Base-by-base conservation (phyloP, 2,888 invertebrate genomes). In the Hipparchia semele region DNA sequence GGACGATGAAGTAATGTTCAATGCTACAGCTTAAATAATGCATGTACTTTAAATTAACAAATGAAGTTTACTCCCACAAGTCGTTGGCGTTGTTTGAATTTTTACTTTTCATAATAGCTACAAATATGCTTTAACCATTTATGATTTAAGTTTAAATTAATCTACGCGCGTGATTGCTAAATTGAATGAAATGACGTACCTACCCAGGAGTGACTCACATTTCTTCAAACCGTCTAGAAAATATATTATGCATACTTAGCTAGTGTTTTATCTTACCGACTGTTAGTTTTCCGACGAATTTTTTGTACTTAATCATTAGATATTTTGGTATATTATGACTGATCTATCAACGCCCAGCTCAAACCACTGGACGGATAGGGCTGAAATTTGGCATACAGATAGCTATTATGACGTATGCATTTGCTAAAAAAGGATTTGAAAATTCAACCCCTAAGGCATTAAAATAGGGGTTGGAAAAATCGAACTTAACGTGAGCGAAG, bases 141-240 rank as follows among this genome's bases (percentile, higher is more conserved):
- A 73, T 71, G 54, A 64, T 10, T 66, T 75, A 51, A 64, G 69
- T 71, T 71, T 74, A 70, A 69, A 71, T 74, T 70, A 71, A 67
- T 67, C 60, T 71, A 75, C 68, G 73, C 73, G 75, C 78, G 77
- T 76, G 77, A 79, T 79, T 77, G 78, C 78, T 79, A 77, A 80
- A 79, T 79, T 80, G 77, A 79, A 79, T 79, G 79, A 78, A 78
- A 75, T 80, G 80, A 80, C 77, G 80, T 79, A 80, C 79, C 79
- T 62, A 80, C 79, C 79, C 61, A 68, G 67, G 76, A 75, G 75
- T 80, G 80, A 80, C 76, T 79, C 80, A 80, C 73, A 74, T 75
- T 79, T 79, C 75, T 75, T 73, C 73, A 79, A 76, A 77, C 73
- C 71, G 71, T 75, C 69, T 75, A 65, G 69, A 75, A 78, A 73